A percentile compares a stretch with the other conserved stretches of the same genome.
Conservation (phyloP, 2,888 invertebrate genomes). For the Drosophila testacea region DNA sequence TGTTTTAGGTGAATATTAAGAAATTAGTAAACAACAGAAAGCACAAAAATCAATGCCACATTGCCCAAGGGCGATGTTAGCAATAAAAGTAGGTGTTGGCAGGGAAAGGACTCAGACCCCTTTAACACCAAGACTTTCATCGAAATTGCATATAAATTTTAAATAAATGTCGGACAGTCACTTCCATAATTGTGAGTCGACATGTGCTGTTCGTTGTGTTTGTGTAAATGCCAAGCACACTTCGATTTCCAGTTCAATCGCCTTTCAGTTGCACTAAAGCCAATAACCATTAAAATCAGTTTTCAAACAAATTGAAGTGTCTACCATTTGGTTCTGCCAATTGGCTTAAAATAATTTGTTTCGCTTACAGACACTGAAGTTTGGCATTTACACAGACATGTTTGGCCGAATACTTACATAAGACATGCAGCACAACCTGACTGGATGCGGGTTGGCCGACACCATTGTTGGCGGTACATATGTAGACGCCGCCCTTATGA, state of each 20-base stretch:
- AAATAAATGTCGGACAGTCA: slow-evolving; percentile 69
- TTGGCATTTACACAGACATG: slow-evolving; percentile 38
- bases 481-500: slow-evolving; percentile 88
- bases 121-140: slow-evolving; percentile 45
- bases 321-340: slow-evolving; percentile 46
- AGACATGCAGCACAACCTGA: slow-evolving; percentile 87
- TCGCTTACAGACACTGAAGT: slow-evolving; percentile 42
- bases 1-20: slow-evolving; percentile 37
- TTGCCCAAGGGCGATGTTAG: slow-evolving; percentile 2
- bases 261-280: slow-evolving; percentile 47
- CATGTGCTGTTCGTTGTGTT: slow-evolving; percentile 8
- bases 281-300: slow-evolving; percentile 74
- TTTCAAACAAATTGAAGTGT: slow-evolving; percentile 73
- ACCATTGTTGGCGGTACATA: slow-evolving; percentile 88
- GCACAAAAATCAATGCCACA: slow-evolving; percentile 44
- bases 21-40: slow-evolving; percentile 66
- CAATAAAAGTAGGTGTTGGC: slow-evolving; percentile 53
- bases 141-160: slow-evolving; percentile 75
- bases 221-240: slow-evolving; percentile 35
- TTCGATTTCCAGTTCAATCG: slow-evolving; percentile 19
- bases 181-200: slow-evolving; percentile 66
- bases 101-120: slow-evolving; percentile 4
- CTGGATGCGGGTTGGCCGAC: slow-evolving; percentile 88
- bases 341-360: slow-evolving; percentile 69
- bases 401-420: slow-evolving; percentile 86